Base-by-base conservation (phyloP, 1,140 invertebrate genomes). In the Thereuonema tuberculata region DNA sequence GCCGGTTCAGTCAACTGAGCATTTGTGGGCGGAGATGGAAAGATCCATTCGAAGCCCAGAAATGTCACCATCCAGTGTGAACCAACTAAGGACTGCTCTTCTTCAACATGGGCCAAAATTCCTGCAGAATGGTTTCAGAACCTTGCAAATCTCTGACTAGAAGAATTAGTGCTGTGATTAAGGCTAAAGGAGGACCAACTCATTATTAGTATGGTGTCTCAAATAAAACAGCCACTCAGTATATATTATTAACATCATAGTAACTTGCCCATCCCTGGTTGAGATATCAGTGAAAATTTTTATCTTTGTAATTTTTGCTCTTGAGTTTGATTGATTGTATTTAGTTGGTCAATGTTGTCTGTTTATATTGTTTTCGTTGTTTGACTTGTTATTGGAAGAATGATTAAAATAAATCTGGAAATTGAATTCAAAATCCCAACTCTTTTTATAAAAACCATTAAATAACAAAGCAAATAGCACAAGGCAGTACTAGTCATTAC, bases 121-220 rank as follows among this genome's bases (percentile, higher is more conserved):
- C 46, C 23, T 58, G 23, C n/a, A 1, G 29, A 57, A 43, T 29
- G 24, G 31, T 43, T 23, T 1, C 55, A 57, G 23, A 5, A 37
- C 1, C 55, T 57, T 57, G 28, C 37, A 26, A 57, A 20, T 57
- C n/a, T 1, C 29, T 57, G 28, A 26, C 55, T 23, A 48, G 56
- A 58, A 58, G 21, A 58, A 48, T 58, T 27, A n/a, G 37, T 3
- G 56, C 23, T 58, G 31, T 48, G 37, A 58, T 58, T 21, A 58
- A 28, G 48, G 31, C 56, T 48, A 47, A 24, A 47, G 56, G n/a
- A 24, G 20, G 23, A 24, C 56, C 31, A 58, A 58, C 21, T 12
- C 12, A 24, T 58, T 58, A 58, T 58, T 26, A 47, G 56, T 17
- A 28, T 15, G 56, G 1, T 58, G 1, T 58, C 56, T 58, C 31